Base-by-base conservation (phyloP, 2,113 vertebrate species). In the Etia nguti region DNA sequence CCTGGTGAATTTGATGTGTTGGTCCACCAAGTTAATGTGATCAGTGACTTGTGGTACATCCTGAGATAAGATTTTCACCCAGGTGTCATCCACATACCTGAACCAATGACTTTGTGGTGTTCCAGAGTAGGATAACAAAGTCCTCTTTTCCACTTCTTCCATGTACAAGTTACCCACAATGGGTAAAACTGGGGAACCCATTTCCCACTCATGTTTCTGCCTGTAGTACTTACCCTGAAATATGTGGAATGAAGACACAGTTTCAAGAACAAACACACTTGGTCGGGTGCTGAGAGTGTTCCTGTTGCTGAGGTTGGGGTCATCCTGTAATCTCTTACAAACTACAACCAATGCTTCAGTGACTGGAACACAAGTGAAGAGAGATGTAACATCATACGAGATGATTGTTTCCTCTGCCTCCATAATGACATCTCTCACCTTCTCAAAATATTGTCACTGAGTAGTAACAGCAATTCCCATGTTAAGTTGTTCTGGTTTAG, bases 41-140 rank as follows among this genome's bases (percentile, higher is more conserved):
- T 26, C 55, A 0, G 4, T 26, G 55, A 57, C 26, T 0, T 59
- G 24, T 59, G 0, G 56, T 0, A 59, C 0, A 12, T 57, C 24
- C 56, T 29, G 56, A 57, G 56, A 29, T 57, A 29, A 29, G 24
- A 15, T 57, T 3, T 57, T 2, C 24, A 29, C 55, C 24, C 55
- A 56, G 12, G 55, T 57, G 24, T 5, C 24, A 57, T 57, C 55
- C 24, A 57, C 0, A 26, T 0, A 57, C 15, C 55, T 57, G 55
- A 29, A 57, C 55, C 55, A 41, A 41, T 41, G 38, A 41, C 38
- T 41, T 41, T 10, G 10, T 41, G 38, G 38, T 41, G 4, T 41
- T 41, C 0, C 38, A 41, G 38, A 10, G 38, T 41, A 41, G 38
- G 38, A 41, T 41, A 41, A 11, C 4, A 41, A 41, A 41, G 38